phyloP scores from a whole-genome alignment of 2,797 vertebrate species.

The Crenuchus spilurus region DNA sequence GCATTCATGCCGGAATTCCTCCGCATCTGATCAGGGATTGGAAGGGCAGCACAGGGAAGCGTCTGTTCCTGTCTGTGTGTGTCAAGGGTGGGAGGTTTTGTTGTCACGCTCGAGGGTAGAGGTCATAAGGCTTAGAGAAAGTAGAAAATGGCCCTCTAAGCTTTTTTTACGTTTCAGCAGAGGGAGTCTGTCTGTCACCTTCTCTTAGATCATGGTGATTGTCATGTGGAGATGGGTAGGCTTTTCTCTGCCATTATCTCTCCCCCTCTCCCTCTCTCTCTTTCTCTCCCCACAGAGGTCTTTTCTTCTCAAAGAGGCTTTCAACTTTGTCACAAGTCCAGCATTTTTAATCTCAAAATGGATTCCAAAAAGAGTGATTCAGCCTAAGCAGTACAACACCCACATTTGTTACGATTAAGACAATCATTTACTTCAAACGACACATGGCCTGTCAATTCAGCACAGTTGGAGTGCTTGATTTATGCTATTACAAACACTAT shows the following conservation, averaged over 20 bases:
- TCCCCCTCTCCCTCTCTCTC: conserved; percentile 10
- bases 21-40: conserved; percentile 73
- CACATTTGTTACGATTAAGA: too few relatives aligned
- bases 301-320: too few relatives aligned
- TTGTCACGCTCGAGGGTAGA: conserved; percentile 42
- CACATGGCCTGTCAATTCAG: too few relatives aligned
- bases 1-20: conserved; percentile 78
- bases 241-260: conserved; percentile 40
- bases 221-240: conserved; percentile 42
- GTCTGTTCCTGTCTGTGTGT: conserved; percentile 18
- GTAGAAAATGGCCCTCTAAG: conserved; percentile 74
- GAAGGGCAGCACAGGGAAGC: conserved; percentile 61
- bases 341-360: too few relatives aligned
- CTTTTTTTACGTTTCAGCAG: conserved; percentile 68
- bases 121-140: conserved; percentile 70
- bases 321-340: too few relatives aligned
- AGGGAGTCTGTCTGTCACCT: conserved; percentile 79
- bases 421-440: too few relatives aligned
- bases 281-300: too few relatives aligned
- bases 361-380: too few relatives aligned
- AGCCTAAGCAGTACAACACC: too few relatives aligned
- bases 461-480: too few relatives aligned
- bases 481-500: not conserved
- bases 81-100: conserved; percentile 16
- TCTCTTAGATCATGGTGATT: conserved; percentile 51